Conservation (phyloP, 2,113 vertebrate genomes). For the Leuciscus idus region DNA sequence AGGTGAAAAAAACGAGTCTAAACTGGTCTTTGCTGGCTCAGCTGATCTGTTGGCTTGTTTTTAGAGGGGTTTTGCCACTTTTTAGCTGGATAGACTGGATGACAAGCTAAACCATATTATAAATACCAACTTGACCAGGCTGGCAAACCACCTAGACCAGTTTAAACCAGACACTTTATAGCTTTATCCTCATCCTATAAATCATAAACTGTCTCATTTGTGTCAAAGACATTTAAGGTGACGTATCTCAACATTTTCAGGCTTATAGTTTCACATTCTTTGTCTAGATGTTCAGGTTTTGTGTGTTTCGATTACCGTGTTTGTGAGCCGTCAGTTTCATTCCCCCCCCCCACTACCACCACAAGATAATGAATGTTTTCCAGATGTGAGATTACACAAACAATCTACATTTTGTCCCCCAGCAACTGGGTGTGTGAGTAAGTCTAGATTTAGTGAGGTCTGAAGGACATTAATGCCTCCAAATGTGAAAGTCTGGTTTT, state of each 20-base stretch:
- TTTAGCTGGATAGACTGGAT: too few species aligned
- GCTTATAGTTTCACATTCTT: background rate
- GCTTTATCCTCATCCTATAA: background rate
- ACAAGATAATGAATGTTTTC: background rate
- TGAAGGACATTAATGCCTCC: background rate
- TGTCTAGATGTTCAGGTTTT: background rate
- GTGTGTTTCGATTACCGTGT: background rate
- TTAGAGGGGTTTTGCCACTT: background rate
- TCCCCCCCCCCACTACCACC: too few species aligned
- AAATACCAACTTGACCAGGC: background rate
- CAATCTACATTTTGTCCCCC: background rate
- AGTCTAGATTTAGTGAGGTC: constrained; percentile 29
- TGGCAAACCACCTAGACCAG: background rate
- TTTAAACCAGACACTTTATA: background rate
- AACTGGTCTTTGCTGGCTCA: too few species aligned
- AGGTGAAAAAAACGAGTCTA: too few species aligned
- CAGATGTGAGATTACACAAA: background rate
- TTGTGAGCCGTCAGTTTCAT: background rate
- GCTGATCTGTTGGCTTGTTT: background rate
- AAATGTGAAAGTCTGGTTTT: background rate
- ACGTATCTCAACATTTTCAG: background rate
- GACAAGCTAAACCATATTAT: background rate
- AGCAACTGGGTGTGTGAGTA: constrained; percentile 7
- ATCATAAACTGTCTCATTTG: background rate
- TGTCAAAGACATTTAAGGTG: background rate